Base-by-base conservation (phyloP, 2,797 vertebrate species). In the Paedocypris micromegethes region DNA sequence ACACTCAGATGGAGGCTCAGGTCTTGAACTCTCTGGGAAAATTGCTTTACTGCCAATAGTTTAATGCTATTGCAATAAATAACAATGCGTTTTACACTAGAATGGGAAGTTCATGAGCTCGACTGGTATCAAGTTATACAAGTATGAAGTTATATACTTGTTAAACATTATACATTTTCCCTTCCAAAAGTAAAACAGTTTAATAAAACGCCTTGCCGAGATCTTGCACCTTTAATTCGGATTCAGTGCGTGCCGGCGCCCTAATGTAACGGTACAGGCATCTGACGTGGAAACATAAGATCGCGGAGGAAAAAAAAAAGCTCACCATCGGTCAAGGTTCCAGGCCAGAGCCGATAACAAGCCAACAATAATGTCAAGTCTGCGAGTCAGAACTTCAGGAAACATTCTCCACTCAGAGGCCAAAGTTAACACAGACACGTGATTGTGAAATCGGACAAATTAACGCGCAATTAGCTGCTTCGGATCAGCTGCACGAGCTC, bases 251-350 rank as follows among this genome's bases (percentile, higher is more conserved):
- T 80, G 54, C 84, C 70, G 3, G 75, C 79, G 45, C 72, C 81
- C 50, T 77, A 81, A 84, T 84, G 77, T 82, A 85, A 86, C 86
- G 86, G 82, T 82, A 85, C 73, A 74, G 83, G 85, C 84, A 85
- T 88, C 85, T 87, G 84, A 86, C 83, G 80, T 80, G 79, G 79
- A 86, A 85, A 87, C 84, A 83, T 82, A 81, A 81, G 70, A 83
- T 79, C 71, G 72, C 83, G 71, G 84, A 85, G 81, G 82, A 83
- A 81, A 76, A 23, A 23, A 23, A 23, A 84, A 86, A 77, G 82
- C 83, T 80, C 81, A 87, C 85, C 84, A 82, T 66, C 64, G 76
- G 82, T 82, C 81, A 80, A 77, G 72, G 55, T 51, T 72, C 75
- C 51, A 66, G 74, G 85, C 81, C 85, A 85, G 78, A 85, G 67